Base-by-base conservation (phyloP, 2,113 vertebrate species). In the Oenanthe oenanthe region DNA sequence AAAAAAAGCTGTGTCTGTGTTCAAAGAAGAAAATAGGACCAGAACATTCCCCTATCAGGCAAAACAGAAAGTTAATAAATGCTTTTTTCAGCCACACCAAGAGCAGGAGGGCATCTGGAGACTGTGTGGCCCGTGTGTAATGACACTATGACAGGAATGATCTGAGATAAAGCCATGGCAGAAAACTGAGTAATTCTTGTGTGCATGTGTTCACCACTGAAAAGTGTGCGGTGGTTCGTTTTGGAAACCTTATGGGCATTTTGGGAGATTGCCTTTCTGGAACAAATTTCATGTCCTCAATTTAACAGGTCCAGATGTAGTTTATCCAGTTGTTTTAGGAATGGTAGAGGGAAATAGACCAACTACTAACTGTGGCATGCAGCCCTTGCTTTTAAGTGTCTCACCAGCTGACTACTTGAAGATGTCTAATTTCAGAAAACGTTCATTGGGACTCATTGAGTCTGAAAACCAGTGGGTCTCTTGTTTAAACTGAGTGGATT, bases 121-220 rank as follows among this genome's bases (percentile, higher is more conserved):
- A 38, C 32, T 83, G 36, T 50, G 13, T 36, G 50, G 31, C 32
- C 43, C 79, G 7, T 1, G 2, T 66, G 4, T 79, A 61, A 53
- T n/a, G n/a, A 18, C 6, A 7, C 29, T 45, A 15, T 45, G 29
- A 65, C 67, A 82, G 43, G 18, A 66, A 8, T 0, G 0, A 34
- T 68, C 67, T 0, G 15, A 73, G 56, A 61, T 85, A 76, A 83
- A 76, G 13, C 26, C 12, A 10, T 31, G 60, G 29, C 54, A 85
- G 50, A 92, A 93, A 92, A 76, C 5, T 1, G 17, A 78, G 25
- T 71, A 48, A 65, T 66, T 60, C 13, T 51, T 60, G 9, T 58
- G 53, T 53, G 7, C 29, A 6, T 79, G 17, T 57, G 34, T 47
- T 95, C 29, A 76, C 31, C 48, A 42, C 62, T 79, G 81, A 34